A percentile compares a stretch with the other conserved stretches of the same genome.
Conservation (phyloP, 2,797 vertebrate species). For the Triplophysa yarkandensis region DNA sequence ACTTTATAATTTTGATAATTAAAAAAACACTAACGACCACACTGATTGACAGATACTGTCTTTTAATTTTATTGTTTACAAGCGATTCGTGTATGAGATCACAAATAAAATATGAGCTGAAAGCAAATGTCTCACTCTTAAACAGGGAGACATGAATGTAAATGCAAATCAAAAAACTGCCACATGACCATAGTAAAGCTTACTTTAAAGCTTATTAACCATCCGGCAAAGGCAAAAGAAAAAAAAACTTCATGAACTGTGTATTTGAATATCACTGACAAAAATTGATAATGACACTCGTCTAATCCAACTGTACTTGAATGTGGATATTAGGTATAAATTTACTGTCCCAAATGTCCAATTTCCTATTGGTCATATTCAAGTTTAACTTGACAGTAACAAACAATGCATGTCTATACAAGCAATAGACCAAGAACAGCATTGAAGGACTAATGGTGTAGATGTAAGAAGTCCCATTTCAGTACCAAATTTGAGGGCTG, state of each 20-base stretch:
- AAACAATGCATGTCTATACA: background rate
- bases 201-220: background rate
- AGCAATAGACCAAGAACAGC: background rate
- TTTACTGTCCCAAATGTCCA: too few relatives aligned
- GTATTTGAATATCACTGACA: background rate
- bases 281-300: background rate
- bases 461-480: too few relatives aligned
- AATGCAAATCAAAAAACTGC: background rate
- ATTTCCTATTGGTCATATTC: too few relatives aligned
- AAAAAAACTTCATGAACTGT: background rate
- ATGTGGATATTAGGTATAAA: too few relatives aligned
- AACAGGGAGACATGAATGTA: background rate
- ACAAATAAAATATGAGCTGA: background rate
- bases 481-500: too few relatives aligned
- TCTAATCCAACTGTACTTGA: background rate
- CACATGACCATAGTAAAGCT: background rate
- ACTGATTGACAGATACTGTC: background rate
- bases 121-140: background rate
- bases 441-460: background rate
- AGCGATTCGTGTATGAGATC: background rate
- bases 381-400: too few relatives aligned
- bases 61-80: constrained; percentile 18
- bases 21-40: background rate
- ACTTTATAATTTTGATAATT: too few relatives aligned
- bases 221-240: background rate